These are phyloP conservation scores for Xylota segnis DNA, from an alignment of 2,888 invertebrate genomes.

Conservation along the genomic window DNA sequence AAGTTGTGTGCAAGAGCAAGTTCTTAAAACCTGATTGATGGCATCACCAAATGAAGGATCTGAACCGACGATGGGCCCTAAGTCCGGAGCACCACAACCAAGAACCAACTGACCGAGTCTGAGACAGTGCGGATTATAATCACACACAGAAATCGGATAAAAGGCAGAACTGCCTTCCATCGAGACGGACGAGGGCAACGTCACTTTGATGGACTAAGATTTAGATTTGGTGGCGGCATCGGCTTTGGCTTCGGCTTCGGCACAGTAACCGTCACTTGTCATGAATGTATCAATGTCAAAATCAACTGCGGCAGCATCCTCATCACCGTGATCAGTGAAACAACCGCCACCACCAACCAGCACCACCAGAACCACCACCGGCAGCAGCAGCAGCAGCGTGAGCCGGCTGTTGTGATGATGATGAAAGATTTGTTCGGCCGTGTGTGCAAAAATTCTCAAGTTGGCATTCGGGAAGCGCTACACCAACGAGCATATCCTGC, in stretches of 20 bases:
- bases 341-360: constrained; percentile 32
- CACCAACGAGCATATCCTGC: constrained; percentile 70
- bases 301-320: constrained; percentile 74
- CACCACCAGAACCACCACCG: background rate
- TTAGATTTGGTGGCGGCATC: constrained; percentile 40
- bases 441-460: constrained; percentile 18
- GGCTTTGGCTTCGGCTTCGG: constrained; percentile 58
- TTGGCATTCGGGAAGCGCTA: constrained; percentile 47
- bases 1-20: constrained; percentile 15
- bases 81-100: background rate
- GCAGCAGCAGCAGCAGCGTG: too few species aligned
- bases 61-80: constrained; percentile 25
- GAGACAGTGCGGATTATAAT: constrained; percentile 62
- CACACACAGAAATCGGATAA: constrained; percentile 59
- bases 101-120: constrained; percentile 45
- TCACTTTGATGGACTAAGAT: constrained; percentile 67
- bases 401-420: constrained; percentile 34
- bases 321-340: constrained; percentile 62
- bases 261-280: constrained; percentile 74
- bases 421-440: constrained; percentile 66
- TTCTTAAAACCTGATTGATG: constrained; percentile 67
- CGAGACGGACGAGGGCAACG: constrained; percentile 36
- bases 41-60: constrained; percentile 59
- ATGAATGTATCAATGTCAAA: constrained; percentile 75
- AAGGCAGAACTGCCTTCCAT: constrained; percentile 16